Evolutionary conservation across 2,888 invertebrate species (phyloP).

Genomic region (Drosophila cracens): DNA sequence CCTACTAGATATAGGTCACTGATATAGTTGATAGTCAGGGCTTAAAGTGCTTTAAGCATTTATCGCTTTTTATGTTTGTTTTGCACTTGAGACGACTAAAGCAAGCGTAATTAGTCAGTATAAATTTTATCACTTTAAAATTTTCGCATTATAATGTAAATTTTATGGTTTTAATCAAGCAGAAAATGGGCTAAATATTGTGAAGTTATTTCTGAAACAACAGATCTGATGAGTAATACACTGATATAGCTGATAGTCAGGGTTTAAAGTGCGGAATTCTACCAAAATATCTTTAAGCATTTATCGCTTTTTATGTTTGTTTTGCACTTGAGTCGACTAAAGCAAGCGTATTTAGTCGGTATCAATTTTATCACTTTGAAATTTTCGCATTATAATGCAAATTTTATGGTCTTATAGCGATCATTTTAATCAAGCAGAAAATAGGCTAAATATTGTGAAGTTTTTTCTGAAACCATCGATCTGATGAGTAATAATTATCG

Average conservation of each 20-base stretch:
- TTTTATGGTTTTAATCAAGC: neutral
- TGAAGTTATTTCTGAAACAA: neutral
- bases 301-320: neutral
- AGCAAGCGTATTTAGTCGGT: neutral
- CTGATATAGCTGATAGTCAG: neutral
- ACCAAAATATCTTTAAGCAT: neutral
- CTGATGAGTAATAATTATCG: neutral
- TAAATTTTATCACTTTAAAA: neutral
- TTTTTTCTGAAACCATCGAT: neutral
- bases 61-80: neutral
- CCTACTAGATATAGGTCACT: slow-evolving; percentile 36
- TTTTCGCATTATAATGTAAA: neutral
- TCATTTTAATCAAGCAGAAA: neutral
- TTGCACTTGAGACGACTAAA: neutral
- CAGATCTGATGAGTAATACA: neutral
- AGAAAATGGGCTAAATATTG: neutral
- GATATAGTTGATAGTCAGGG: neutral
- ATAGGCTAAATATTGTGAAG: neutral
- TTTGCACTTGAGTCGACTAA: neutral
- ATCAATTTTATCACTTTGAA: neutral
- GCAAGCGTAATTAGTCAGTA: neutral
- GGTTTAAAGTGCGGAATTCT: neutral
- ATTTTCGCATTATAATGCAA: neutral
- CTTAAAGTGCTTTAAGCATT: neutral
- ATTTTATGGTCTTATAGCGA: neutral